Conservation (phyloP, 2,113 vertebrate species). For the Carettochelys insculpta region DNA sequence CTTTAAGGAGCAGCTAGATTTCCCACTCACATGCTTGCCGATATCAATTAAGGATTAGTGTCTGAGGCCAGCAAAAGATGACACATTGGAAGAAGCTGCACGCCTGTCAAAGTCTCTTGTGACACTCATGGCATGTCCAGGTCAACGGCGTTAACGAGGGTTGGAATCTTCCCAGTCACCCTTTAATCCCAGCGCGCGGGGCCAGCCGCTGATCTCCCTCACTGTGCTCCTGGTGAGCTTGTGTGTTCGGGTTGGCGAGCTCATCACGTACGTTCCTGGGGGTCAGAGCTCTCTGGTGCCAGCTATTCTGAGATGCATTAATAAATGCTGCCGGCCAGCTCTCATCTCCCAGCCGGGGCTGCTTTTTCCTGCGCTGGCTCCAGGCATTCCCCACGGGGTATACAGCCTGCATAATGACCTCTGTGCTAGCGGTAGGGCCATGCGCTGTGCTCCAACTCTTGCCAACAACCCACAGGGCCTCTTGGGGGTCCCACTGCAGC, state of each 20-base stretch:
- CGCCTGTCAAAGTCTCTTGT: not conserved
- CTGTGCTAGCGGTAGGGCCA: no score
- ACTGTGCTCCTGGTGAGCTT: not conserved
- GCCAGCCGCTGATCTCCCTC: not conserved
- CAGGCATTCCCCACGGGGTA: not conserved
- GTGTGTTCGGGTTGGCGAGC: accelerated
- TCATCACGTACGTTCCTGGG: not conserved
- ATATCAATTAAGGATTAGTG: accelerated
- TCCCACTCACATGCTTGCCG: not conserved
- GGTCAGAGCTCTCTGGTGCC: accelerated
- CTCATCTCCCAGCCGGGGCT: accelerated
- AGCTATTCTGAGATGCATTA: accelerated
- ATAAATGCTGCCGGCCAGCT: accelerated
- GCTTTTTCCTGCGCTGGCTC: not conserved
- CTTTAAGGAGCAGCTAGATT: accelerated
- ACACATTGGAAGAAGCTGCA: not conserved
- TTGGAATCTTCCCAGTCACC: not conserved
- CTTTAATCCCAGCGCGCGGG: accelerated
- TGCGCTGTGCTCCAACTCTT: no score
- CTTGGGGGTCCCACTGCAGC: no score
- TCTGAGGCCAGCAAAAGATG: not conserved
- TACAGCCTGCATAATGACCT: not conserved
- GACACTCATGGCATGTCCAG: accelerated
- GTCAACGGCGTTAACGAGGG: accelerated
- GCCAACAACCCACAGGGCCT: no score